Percentiles rank a stretch among this genome's conserved stretches.
These are phyloP conservation scores for Bombus breviceps DNA, from an alignment of 1,140 invertebrate genomes.

Conservation along the genomic window DNA sequence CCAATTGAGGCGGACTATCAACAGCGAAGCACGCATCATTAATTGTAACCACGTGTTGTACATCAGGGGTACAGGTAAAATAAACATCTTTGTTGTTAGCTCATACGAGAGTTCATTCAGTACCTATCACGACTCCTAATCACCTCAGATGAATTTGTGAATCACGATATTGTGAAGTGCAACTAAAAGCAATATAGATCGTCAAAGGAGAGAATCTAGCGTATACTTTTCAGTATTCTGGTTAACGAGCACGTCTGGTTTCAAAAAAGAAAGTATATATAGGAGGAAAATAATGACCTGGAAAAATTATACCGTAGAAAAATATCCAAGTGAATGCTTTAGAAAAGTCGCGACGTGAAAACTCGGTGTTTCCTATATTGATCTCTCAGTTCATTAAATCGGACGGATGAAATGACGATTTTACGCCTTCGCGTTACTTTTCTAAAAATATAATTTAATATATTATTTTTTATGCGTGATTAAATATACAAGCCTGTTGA, in stretches of 20 bases:
- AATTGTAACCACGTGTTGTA: too few relatives aligned
- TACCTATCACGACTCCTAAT: too few relatives aligned
- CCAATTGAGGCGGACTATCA: too few relatives aligned
- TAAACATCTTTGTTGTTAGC: too few relatives aligned
- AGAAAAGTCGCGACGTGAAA: neutral
- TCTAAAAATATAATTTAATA: neutral
- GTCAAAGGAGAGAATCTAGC: constrained; percentile 3
- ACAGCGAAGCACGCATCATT: too few relatives aligned
- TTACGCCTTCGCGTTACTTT: neutral
- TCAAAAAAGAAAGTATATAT: neutral
- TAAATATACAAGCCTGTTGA: neutral
- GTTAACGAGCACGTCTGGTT: neutral
- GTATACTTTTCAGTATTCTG: neutral
- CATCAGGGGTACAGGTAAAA: too few relatives aligned
- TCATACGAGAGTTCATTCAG: too few relatives aligned
- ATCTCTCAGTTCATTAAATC: neutral
- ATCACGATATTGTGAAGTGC: neutral
- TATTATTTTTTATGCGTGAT: too few relatives aligned
- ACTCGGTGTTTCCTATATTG: neutral
- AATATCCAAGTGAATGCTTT: neutral
- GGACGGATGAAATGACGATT: neutral
- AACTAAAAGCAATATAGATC: neutral
- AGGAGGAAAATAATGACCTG: neutral
- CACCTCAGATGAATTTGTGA: neutral
- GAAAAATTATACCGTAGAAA: constrained; percentile 2